Evolutionary conservation across 2,888 invertebrate genomes (phyloP), one percentile per base, ranked within the genome.

Genomic region (Sturmia bella): DNA sequence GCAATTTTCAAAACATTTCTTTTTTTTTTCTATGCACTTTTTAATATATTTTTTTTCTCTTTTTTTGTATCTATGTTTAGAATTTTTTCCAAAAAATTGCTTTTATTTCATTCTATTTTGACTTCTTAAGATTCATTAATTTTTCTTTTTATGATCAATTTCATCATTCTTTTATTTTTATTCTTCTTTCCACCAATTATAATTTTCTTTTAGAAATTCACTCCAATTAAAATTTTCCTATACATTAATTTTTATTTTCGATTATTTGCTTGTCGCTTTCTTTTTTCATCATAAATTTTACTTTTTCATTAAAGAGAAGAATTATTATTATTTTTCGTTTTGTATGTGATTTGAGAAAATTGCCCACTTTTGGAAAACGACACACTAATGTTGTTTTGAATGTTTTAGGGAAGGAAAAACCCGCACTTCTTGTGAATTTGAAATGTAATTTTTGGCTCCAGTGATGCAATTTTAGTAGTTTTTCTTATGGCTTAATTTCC

Each of bases 161-260:
- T 57, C 50, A 41, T 66, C 0, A 32, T 39, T 24, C n/a, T 17
- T 0, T 32, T 37, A 39, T 48, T 17, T 19, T 52, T n/a, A n/a
- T n/a, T 61, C 17, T 21, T 24, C 27, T 48, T 54, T 45, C 45
- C 48, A 0, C 12, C 15, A 39, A 12, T 45, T 19, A 48, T 37
- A 39, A 50, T 24, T 41, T 75, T 59, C 19, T 19, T 24, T 68
- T 57, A 7, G 48, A 66, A 9, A 37, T 15, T 32, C 57, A 52
- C 32, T 13, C 4, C 37, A 39, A 61, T 69, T 24, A 52, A 15
- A 69, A 76, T 76, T 69, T 61, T 76, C 68, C 32, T 61, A 12
- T 19, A 69, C 45, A 76, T 69, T 17, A 69, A 76, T 24, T 69
- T 76, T 76, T 54, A 37, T 24, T 76, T 75, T 59, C 2, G 15